Evolutionary conservation across 2,113 vertebrate genomes (phyloP).

Genomic region (Xenopus borealis): DNA sequence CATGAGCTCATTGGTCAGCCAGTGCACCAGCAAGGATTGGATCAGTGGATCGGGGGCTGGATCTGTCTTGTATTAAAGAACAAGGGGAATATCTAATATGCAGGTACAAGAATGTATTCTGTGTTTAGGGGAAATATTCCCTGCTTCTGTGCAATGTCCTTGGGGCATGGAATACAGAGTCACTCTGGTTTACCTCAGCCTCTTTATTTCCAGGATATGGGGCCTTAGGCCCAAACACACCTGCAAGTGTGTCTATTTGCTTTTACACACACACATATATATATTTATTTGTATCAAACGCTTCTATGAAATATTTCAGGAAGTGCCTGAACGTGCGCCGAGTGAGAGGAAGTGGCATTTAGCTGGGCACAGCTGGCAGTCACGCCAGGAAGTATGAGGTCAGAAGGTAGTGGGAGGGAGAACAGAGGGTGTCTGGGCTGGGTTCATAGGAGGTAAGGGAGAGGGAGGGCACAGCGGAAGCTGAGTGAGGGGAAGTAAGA

Average conservation of each 20-base stretch:
- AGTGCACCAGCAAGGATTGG: no score
- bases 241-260: background rate
- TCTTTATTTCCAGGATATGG: slow-evolving; percentile 24
- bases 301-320: slow-evolving; percentile 14
- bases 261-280: background rate
- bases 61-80: no score
- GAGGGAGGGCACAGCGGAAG: slow-evolving; percentile 18
- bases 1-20: no score
- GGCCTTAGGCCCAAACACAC: background rate
- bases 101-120: no score
- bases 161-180: slow-evolving; percentile 2
- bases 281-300: no score
- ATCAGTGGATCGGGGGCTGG: no score
- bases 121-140: no score
- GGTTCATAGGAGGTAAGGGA: slow-evolving; percentile 16
- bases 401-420: slow-evolving; percentile 17
- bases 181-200: slow-evolving; percentile 19
- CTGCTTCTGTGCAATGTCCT: no score
- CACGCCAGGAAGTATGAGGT: slow-evolving; percentile 45
- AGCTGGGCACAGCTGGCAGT: slow-evolving; percentile 41
- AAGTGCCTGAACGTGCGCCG: slow-evolving; percentile 8
- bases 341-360: slow-evolving; percentile 41
- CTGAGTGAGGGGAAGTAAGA: slow-evolving; percentile 31
- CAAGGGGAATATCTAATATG: no score
- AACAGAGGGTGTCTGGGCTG: slow-evolving; percentile 31